Conservation (phyloP, 2,113 vertebrate genomes). For the Tautogolabrus adspersus region DNA sequence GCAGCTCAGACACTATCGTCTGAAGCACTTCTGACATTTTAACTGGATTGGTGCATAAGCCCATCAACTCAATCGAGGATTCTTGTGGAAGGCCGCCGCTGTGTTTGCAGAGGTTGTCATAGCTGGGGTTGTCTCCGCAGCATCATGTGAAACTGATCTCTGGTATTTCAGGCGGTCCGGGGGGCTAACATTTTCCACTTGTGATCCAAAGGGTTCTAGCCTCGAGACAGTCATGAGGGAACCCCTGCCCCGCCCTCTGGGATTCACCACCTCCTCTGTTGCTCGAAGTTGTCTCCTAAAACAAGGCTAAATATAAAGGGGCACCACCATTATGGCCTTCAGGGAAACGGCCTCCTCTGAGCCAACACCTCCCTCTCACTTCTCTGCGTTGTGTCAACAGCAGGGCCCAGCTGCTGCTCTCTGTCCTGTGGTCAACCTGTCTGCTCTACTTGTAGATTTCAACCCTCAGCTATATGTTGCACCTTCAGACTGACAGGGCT, state of each 20-base stretch:
- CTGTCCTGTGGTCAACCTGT: slow-evolving; percentile 19
- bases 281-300: slow-evolving; percentile 28
- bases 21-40: slow-evolving; percentile 74
- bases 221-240: slow-evolving; percentile 46
- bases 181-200: slow-evolving; percentile 63
- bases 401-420: slow-evolving; percentile 55
- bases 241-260: slow-evolving; percentile 24
- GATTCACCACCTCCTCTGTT: slow-evolving; percentile 38
- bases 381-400: slow-evolving; percentile 32
- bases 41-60: slow-evolving; percentile 64
- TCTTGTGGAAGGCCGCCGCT: slow-evolving; percentile 36
- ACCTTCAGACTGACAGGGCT: slow-evolving; percentile 9
- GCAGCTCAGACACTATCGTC: slow-evolving; percentile 20
- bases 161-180: slow-evolving; percentile 53
- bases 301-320: slow-evolving; percentile 64
- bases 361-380: slow-evolving; percentile 29
- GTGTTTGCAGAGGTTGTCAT: slow-evolving; percentile 54
- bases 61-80: slow-evolving; percentile 51
- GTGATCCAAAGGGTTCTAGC: slow-evolving; percentile 43
- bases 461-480: slow-evolving; percentile 11
- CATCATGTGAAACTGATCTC: slow-evolving; percentile 59
- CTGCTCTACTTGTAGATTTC: slow-evolving; percentile 2
- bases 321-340: slow-evolving; percentile 43
- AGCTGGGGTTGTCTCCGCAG: slow-evolving; percentile 42
- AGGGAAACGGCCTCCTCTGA: slow-evolving; percentile 47